Percentiles rank a stretch among this genome's conserved stretches.
phyloP scores from a whole-genome alignment of 2,797 vertebrate genomes.

The Alca torda region DNA sequence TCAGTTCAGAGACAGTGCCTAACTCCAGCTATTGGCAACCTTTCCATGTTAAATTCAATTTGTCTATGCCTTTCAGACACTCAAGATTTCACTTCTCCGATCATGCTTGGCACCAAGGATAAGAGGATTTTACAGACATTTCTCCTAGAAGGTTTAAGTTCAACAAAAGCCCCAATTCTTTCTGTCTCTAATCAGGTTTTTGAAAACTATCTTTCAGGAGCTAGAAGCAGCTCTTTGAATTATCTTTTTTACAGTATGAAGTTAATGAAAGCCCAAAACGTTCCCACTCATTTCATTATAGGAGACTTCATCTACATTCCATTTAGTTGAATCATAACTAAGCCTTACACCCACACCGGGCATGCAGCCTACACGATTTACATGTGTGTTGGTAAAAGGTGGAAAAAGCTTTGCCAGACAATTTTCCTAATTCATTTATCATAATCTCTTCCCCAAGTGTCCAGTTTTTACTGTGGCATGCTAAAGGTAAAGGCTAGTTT shows the following conservation, averaged over 20 bases:
- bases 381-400: slow-evolving; percentile 25
- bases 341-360: slow-evolving; percentile 29
- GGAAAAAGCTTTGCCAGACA: neutral
- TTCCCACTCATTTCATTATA: slow-evolving; percentile 42
- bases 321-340: slow-evolving; percentile 38
- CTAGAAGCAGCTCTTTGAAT: neutral
- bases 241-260: neutral
- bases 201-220: slow-evolving; percentile 2
- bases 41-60: neutral
- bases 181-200: neutral
- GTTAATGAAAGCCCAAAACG: slow-evolving; percentile 18
- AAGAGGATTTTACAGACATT: slow-evolving; percentile 22
- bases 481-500: neutral
- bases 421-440: slow-evolving; percentile 11
- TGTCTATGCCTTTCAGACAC: neutral
- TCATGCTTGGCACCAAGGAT: neutral
- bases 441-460: neutral
- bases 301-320: slow-evolving; percentile 50
- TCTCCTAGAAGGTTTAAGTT: neutral
- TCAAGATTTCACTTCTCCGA: neutral
- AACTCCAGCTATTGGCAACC: neutral
- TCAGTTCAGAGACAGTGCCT: neutral
- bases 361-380: slow-evolving; percentile 12
- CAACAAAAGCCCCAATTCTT: neutral
- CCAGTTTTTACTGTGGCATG: neutral